Conservation (phyloP, 2,797 vertebrate species). For the Gymnothorax javanicus region DNA sequence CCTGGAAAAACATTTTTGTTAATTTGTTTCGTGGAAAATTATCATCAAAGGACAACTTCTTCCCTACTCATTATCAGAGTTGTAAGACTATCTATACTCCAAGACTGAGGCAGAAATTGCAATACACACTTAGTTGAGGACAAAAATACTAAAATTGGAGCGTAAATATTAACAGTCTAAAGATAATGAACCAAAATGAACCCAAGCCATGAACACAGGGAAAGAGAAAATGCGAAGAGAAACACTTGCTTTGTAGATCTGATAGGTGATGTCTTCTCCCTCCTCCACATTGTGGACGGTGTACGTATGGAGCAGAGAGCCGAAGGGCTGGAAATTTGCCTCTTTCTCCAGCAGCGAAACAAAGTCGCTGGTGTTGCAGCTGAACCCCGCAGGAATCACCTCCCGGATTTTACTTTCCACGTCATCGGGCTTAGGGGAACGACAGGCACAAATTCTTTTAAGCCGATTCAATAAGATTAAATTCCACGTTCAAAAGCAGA, state of each 20-base stretch:
- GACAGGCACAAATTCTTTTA: conserved; percentile 19
- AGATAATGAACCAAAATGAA: background rate
- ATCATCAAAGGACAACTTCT: background rate
- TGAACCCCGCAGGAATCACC: conserved; percentile 90
- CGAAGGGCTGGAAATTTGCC: conserved; percentile 92
- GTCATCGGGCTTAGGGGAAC: conserved; percentile 82
- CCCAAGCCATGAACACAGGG: background rate
- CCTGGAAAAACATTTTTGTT: background rate
- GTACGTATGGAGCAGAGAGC: conserved; percentile 87
- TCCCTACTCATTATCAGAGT: background rate
- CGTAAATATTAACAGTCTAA: background rate
- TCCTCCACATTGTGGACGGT: conserved; percentile 88
- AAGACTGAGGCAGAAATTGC: background rate
- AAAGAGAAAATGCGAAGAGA: background rate
- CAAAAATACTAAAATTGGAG: background rate
- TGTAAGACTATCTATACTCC: background rate
- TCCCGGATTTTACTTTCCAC: conserved; percentile 92
- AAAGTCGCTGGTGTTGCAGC: conserved; percentile 90
- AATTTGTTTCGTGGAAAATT: background rate
- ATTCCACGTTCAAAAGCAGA: background rate
- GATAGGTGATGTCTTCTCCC: conserved; percentile 86
- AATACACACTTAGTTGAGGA: background rate
- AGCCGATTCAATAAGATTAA: background rate
- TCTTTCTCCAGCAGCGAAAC: conserved; percentile 92
- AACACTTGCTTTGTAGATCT: conserved; percentile 88